Percentiles rank a stretch among this genome's conserved stretches.
phyloP scores from a whole-genome alignment of 2,888 invertebrate species.

The Plebejus anna region DNA sequence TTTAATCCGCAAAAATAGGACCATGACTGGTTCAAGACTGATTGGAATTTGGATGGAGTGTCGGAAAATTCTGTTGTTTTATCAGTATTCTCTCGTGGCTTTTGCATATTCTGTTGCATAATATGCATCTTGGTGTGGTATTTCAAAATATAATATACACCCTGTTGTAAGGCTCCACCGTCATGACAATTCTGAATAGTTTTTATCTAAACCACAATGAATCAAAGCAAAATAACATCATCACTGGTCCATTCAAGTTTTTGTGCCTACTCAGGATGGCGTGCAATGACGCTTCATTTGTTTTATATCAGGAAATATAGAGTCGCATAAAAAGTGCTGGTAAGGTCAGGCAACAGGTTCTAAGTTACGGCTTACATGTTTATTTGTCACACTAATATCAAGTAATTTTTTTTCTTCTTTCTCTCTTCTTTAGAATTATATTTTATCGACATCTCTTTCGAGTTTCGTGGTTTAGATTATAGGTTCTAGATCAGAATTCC shows the following conservation, averaged over 20 bases:
- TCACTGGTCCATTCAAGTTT: not conserved
- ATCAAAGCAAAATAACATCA: not conserved
- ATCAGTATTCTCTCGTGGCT: not conserved
- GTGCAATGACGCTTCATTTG: constrained; percentile 10
- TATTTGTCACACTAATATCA: not conserved
- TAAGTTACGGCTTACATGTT: not conserved
- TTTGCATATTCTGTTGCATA: not conserved
- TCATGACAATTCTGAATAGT: not conserved
- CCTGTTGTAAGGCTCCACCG: not conserved
- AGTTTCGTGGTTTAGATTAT: too few species aligned
- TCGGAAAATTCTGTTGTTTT: not conserved
- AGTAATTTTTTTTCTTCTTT: not conserved
- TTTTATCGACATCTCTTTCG: too few species aligned
- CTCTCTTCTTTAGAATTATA: not conserved
- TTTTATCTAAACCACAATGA: not conserved
- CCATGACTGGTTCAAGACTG: not conserved
- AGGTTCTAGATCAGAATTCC: too few species aligned
- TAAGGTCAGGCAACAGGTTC: not conserved
- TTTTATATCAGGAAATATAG: not conserved
- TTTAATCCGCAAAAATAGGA: not conserved
- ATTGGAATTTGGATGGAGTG: not conserved
- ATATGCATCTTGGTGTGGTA: too few species aligned
- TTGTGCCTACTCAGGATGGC: not conserved
- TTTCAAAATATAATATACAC: not conserved
- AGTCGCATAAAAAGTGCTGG: constrained; percentile 3